Conservation (phyloP, 1,140 invertebrate species). For the Stegodyphus mimosarum region DNA sequence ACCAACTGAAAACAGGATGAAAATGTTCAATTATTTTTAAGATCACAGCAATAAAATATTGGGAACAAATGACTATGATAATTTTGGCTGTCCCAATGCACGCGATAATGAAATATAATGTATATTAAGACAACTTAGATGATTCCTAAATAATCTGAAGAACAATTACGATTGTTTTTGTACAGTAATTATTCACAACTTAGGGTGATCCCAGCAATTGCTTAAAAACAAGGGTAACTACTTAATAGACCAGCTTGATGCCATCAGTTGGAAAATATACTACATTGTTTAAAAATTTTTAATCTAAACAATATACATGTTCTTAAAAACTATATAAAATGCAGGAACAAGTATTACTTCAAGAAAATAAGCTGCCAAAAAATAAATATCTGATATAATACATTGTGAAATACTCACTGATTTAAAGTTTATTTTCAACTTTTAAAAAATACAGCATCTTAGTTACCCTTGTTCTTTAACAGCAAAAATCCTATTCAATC, state of each 20-base stretch:
- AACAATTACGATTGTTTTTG: conserved; percentile 45
- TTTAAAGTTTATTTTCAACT: conserved; percentile 20
- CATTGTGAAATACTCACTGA: background rate
- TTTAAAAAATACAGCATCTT: conserved; percentile 30
- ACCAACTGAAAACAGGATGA: conserved; percentile 55
- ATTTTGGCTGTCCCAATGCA: conserved; percentile 57
- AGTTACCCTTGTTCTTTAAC: conserved; percentile 57
- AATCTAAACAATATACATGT: conserved; percentile 27
- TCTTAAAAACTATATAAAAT: conserved; percentile 35
- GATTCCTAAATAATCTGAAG: conserved; percentile 40
- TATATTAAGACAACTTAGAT: conserved; percentile 46
- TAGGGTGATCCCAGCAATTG: conserved; percentile 44
- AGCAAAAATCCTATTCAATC: conserved; percentile 56
- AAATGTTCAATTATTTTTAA: conserved; percentile 21
- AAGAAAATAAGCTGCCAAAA: conserved; percentile 52
- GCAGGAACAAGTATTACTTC: conserved; percentile 16
- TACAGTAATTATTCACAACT: conserved; percentile 58
- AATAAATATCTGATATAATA: conserved; percentile 20
- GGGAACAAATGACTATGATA: conserved; percentile 60
- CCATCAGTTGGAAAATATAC: background rate
- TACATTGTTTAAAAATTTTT: background rate
- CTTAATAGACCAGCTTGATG: background rate
- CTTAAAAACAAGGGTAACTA: conserved; percentile 60
- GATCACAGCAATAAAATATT: conserved; percentile 58
- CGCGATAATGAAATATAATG: conserved; percentile 29